Conservation (phyloP, 2,888 invertebrate genomes). For the Bugula neritina region DNA sequence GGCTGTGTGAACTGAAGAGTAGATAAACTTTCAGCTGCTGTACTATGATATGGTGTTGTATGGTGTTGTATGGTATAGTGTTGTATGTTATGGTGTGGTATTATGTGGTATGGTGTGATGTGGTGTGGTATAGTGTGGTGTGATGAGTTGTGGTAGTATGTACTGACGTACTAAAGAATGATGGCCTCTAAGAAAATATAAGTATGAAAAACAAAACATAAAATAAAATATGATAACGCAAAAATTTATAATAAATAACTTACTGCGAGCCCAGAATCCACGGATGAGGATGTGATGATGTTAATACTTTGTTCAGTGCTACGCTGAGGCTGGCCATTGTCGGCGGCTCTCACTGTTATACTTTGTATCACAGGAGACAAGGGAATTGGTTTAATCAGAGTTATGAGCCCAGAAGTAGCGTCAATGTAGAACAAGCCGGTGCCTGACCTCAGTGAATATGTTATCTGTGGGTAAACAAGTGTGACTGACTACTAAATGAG, state of each 20-base stretch:
- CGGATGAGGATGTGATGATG: neutral
- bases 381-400: neutral
- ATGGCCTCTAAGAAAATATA: no score
- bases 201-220: no score
- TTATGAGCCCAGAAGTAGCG: slow-evolving; percentile 9
- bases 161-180: no score
- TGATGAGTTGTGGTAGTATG: neutral
- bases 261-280: neutral
- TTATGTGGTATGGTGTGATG: neutral
- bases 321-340: slow-evolving; percentile 15
- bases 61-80: no score
- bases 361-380: neutral
- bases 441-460: slow-evolving; percentile 12
- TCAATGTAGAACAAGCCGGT: neutral
- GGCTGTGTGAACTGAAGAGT: neutral
- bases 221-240: no score
- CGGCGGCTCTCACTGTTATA: slow-evolving; percentile 14
- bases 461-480: neutral
- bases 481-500: no score
- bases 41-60: no score
- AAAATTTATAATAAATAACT: no score
- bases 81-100: no score
- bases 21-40: no score
- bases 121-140: neutral
- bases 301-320: slow-evolving; percentile 17